phyloP scores from a whole-genome alignment of 2,888 invertebrate species.

The Monochamus alternatus region DNA sequence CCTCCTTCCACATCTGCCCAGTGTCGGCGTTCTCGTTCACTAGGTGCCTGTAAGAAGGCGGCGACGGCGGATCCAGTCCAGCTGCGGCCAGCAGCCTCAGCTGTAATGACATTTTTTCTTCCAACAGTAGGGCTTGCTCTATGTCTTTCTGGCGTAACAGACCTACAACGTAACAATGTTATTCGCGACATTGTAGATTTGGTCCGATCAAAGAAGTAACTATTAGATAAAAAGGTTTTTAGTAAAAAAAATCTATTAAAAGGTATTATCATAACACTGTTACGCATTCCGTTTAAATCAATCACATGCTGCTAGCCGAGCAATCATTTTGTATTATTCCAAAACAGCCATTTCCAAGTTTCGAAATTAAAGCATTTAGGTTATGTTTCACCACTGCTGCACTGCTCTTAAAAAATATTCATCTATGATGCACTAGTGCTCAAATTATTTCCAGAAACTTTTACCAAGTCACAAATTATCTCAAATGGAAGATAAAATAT shows the following conservation, averaged over 20 bases:
- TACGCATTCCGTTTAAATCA: not conserved
- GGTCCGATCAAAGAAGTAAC: not conserved
- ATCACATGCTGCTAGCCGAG: not conserved
- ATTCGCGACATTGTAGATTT: not conserved
- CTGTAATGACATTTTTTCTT: constrained; percentile 91
- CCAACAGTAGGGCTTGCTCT: constrained; percentile 87
- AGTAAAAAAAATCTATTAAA: not conserved
- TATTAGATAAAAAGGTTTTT: constrained; percentile 4
- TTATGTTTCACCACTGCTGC: too few relatives aligned
- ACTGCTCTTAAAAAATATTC: too few relatives aligned
- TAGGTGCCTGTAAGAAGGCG: constrained; percentile 84
- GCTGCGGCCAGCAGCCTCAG: constrained; percentile 83
- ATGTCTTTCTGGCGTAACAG: constrained; percentile 90
- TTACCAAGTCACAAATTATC: too few relatives aligned
- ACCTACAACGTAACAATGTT: constrained; percentile 73
- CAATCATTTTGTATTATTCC: not conserved
- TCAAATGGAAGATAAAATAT: too few relatives aligned
- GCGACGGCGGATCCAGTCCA: constrained; percentile 75
- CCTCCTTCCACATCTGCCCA: constrained; percentile 87
- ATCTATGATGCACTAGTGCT: too few relatives aligned
- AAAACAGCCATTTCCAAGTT: not conserved
- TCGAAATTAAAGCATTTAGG: too few relatives aligned
- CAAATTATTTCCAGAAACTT: too few relatives aligned
- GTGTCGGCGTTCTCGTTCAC: constrained; percentile 86
- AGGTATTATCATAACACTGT: not conserved